Conservation (phyloP, 2,888 invertebrate species). For the Morpho helenor region DNA sequence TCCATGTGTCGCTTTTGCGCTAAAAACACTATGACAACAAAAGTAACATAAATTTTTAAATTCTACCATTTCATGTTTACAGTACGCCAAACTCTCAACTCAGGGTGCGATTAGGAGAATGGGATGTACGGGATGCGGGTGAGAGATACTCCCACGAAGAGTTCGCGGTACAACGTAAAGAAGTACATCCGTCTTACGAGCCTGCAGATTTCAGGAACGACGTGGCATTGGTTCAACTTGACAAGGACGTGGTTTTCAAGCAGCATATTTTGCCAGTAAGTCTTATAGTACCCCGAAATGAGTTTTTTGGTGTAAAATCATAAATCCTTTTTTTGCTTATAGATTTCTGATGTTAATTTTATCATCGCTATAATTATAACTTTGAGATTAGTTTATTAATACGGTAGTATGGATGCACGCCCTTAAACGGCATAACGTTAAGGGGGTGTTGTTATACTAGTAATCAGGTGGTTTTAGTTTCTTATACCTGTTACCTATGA, state of each 20-base stretch:
- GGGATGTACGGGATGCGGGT: constrained; percentile 92
- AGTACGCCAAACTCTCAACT: constrained; percentile 94
- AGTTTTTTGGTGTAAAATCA: too few relatives aligned
- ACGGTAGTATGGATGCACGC: too few relatives aligned
- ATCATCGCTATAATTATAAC: too few relatives aligned
- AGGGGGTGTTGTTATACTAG: too few relatives aligned
- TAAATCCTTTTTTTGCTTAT: too few relatives aligned
- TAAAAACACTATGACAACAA: neutral
- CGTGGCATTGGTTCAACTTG: constrained; percentile 89
- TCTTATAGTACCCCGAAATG: neutral
- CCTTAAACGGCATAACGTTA: too few relatives aligned
- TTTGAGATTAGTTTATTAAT: too few relatives aligned
- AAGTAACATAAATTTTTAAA: neutral
- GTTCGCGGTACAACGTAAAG: constrained; percentile 91
- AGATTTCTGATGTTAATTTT: too few relatives aligned
- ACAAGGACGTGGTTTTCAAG: constrained; percentile 90
- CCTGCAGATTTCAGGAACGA: constrained; percentile 95
- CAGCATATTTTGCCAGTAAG: constrained; percentile 93
- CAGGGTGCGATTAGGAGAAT: constrained; percentile 93
- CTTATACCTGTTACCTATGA: too few relatives aligned
- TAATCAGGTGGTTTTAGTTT: too few relatives aligned
- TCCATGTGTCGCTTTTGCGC: too few relatives aligned
- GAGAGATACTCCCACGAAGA: constrained; percentile 93
- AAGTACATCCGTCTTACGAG: constrained; percentile 94
- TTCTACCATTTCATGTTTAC: constrained; percentile 18